phyloP scores from a whole-genome alignment of 2,888 invertebrate genomes.

The Pyrrhia umbra region DNA sequence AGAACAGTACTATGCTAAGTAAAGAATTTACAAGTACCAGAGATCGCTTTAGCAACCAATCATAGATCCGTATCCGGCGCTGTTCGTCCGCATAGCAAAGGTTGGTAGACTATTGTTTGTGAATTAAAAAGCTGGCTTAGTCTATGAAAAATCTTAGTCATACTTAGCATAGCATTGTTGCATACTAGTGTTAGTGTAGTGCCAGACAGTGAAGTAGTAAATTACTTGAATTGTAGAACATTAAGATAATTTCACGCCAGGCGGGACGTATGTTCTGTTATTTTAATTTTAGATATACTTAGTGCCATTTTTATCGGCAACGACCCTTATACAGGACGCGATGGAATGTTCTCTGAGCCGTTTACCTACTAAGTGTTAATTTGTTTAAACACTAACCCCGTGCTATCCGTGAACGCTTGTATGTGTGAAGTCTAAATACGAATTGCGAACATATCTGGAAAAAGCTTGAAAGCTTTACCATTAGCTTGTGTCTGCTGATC shows the following conservation, averaged over 20 bases:
- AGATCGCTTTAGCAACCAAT: too few relatives aligned
- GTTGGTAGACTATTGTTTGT: too few relatives aligned
- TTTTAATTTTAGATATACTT: not conserved
- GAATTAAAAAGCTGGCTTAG: too few relatives aligned
- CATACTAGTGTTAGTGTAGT: not conserved
- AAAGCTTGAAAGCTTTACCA: not conserved
- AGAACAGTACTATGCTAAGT: too few relatives aligned
- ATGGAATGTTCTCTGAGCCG: not conserved
- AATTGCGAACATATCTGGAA: not conserved
- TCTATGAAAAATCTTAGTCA: too few relatives aligned
- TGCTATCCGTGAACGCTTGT: not conserved
- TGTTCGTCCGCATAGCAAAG: too few relatives aligned
- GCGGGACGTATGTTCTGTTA: not conserved
- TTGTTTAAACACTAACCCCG: not conserved
- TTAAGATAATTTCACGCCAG: not conserved
- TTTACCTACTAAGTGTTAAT: not conserved
- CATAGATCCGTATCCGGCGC: too few relatives aligned
- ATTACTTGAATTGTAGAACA: not conserved
- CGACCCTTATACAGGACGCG: not conserved
- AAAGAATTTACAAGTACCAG: too few relatives aligned
- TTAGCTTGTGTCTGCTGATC: not conserved
- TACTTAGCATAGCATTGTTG: too few relatives aligned
- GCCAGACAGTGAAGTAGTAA: not conserved
- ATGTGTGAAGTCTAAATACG: not conserved
- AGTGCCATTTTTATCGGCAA: not conserved